Percentiles rank a stretch among this genome's conserved stretches.
phyloP scores from a whole-genome alignment of 2,888 invertebrate genomes.

The Epiblema foenella region DNA sequence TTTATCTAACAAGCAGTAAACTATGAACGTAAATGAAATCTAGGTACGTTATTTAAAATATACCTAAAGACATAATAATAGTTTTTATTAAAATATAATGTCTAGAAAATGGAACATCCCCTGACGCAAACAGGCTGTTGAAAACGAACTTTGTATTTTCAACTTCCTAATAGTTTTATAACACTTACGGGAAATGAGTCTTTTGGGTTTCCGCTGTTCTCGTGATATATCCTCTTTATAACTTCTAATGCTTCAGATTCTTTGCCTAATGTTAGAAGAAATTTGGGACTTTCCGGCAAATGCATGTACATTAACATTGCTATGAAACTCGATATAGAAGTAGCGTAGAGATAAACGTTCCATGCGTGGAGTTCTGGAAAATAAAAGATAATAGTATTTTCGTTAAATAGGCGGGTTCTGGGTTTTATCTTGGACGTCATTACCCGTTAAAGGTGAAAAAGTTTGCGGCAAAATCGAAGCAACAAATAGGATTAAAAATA shows the following conservation, averaged over 20 bases:
- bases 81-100: too few species aligned
- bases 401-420: background rate
- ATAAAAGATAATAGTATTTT: background rate
- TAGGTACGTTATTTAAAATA: background rate
- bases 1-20: too few species aligned
- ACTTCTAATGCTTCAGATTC: conserved; percentile 62
- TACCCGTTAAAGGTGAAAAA: too few species aligned
- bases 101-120: too few species aligned
- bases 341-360: conserved; percentile 65
- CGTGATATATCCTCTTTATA: conserved; percentile 57
- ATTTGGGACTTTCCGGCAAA: conserved; percentile 69
- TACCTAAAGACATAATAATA: too few species aligned
- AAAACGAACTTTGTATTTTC: too few species aligned
- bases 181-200: conserved; percentile 62
- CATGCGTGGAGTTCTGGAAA: conserved; percentile 63
- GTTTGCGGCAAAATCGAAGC: too few species aligned
- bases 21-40: background rate
- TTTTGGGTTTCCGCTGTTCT: conserved; percentile 59
- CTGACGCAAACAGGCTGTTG: too few species aligned
- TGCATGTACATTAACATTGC: conserved; percentile 59
- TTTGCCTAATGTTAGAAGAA: conserved; percentile 60
- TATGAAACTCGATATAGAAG: conserved; percentile 61
- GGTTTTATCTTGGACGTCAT: too few species aligned
- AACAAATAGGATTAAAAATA: too few species aligned
- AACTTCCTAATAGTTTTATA: background rate